These are phyloP conservation scores for Ophion slaviceki DNA, from an alignment of 2,888 invertebrate genomes.

Conservation along the genomic window DNA sequence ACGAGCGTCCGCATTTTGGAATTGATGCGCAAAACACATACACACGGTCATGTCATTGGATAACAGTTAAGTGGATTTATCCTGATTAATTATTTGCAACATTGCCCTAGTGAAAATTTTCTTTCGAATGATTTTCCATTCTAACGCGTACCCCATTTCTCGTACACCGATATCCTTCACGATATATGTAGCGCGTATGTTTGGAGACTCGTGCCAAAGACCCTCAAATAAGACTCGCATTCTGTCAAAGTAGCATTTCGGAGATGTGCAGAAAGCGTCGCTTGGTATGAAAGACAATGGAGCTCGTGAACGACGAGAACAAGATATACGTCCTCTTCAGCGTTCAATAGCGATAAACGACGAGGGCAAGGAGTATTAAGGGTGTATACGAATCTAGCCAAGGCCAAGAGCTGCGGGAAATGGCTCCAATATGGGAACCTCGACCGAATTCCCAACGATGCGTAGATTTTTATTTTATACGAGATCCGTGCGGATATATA, in stretches of 20 bases:
- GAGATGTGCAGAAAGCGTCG: slow-evolving; percentile 13
- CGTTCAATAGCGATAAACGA: not conserved
- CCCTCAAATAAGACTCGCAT: not conserved
- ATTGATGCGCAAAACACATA: slow-evolving; percentile 65
- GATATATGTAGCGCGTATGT: not conserved
- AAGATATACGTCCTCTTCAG: not conserved
- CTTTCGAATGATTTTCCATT: too few species aligned
- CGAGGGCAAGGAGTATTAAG: not conserved
- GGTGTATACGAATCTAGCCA: slow-evolving; percentile 53
- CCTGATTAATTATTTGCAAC: not conserved
- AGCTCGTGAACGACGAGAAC: not conserved
- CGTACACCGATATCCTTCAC: too few species aligned
- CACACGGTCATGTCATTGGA: not conserved
- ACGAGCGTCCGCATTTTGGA: slow-evolving; percentile 69
- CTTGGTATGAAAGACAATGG: slow-evolving; percentile 32
- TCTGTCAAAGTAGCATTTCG: slow-evolving; percentile 76
- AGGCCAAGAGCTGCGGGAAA: slow-evolving; percentile 44
- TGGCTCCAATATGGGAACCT: slow-evolving; percentile 55
- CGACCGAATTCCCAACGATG: slow-evolving; percentile 69
- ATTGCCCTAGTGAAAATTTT: too few species aligned
- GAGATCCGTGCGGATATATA: slow-evolving; percentile 11
- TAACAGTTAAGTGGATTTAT: not conserved
- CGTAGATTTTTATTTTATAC: slow-evolving; percentile 62
- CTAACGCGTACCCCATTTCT: too few species aligned
- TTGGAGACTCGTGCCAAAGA: not conserved